phyloP scores from a whole-genome alignment of 2,888 invertebrate genomes.

The Drosophila cracens region DNA sequence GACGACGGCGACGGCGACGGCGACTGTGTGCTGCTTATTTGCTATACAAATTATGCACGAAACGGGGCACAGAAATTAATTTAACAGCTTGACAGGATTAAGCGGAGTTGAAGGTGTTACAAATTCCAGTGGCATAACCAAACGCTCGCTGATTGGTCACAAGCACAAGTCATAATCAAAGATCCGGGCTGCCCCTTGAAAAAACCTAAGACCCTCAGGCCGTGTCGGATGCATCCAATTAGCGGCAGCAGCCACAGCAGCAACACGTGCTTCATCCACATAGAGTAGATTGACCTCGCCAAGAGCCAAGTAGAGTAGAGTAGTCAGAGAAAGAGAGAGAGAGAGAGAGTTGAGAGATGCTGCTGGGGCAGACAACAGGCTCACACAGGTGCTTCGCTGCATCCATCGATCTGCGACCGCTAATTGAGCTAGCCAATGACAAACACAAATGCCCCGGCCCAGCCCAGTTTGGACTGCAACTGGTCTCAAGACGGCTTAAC shows the following conservation, averaged over 20 bases:
- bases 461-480: conserved; percentile 45
- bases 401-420: conserved; percentile 60
- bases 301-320: neutral
- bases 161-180: conserved; percentile 72
- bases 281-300: conserved; percentile 57
- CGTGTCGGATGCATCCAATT: conserved; percentile 71
- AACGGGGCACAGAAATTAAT: conserved; percentile 67
- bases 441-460: conserved; percentile 67
- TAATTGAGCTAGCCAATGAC: conserved; percentile 74
- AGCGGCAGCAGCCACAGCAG: conserved; percentile 41
- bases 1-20: neutral
- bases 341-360: neutral
- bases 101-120: conserved; percentile 40
- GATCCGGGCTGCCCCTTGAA: conserved; percentile 13
- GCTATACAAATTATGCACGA: conserved; percentile 55
- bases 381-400: conserved; percentile 54
- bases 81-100: conserved; percentile 80
- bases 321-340: neutral
- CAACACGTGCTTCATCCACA: conserved; percentile 58
- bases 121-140: conserved; percentile 64
- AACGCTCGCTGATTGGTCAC: conserved; percentile 70
- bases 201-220: conserved; percentile 41
- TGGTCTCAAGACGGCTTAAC: conserved; percentile 71
- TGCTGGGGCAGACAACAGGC: conserved; percentile 6
- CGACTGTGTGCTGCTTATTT: conserved; percentile 38